These are phyloP conservation scores for Dicranocentrus wangi DNA, from an alignment of 2,888 invertebrate genomes.

Conservation along the genomic window DNA sequence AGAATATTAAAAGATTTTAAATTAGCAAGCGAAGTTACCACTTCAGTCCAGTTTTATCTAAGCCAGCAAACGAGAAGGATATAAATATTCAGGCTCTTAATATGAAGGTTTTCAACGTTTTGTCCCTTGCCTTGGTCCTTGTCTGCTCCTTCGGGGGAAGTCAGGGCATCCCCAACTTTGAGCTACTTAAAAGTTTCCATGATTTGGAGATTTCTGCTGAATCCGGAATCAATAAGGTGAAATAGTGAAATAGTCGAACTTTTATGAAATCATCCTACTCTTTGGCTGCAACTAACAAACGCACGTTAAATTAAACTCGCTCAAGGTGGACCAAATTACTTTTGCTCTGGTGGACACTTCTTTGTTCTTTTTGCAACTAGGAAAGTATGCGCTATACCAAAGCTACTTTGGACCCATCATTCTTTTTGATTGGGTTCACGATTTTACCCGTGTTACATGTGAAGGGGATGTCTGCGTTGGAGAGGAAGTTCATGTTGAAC, in stretches of 20 bases:
- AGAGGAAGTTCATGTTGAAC: conserved; percentile 32
- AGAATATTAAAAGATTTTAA: no score
- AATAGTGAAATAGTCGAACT: no score
- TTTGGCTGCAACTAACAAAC: not conserved
- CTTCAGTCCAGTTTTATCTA: no score
- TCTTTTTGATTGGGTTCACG: conserved; percentile 22
- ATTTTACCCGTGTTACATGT: conserved; percentile 7
- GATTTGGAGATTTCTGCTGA: not conserved
- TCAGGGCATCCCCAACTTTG: not conserved
- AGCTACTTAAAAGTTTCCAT: not conserved
- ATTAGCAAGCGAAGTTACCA: no score
- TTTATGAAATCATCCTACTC: no score
- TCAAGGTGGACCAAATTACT: conserved; percentile 24
- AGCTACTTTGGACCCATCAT: conserved; percentile 6
- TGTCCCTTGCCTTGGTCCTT: not conserved
- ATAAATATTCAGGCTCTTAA: no score
- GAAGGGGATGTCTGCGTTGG: not conserved
- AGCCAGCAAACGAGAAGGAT: no score
- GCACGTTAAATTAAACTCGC: no score
- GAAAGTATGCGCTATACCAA: conserved; percentile 7
- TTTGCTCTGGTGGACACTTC: conserved; percentile 28
- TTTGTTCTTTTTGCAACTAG: conserved; percentile 24
- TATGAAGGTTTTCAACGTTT: conserved; percentile 10
- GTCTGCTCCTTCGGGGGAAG: not conserved
- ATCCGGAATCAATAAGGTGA: not conserved